Evolutionary conservation across 2,888 invertebrate species (phyloP).

Genomic region (Iphiclides podalirius): DNA sequence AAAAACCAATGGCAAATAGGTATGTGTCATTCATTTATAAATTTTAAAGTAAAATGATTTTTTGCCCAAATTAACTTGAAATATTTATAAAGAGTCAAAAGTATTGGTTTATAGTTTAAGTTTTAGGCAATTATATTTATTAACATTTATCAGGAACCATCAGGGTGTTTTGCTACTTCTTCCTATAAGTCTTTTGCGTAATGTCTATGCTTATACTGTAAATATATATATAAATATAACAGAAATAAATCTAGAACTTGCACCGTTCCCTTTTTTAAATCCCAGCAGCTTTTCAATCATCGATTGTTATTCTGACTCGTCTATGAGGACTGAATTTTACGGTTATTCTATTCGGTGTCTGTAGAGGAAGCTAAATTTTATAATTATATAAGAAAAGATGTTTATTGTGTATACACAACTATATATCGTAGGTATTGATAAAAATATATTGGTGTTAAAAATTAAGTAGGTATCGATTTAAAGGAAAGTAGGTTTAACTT

Average conservation of each 20-base stretch:
- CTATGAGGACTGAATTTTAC: conserved; percentile 76
- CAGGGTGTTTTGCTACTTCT: conserved; percentile 2
- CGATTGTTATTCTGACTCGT: conserved; percentile 37
- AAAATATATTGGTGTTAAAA: conserved; percentile 52
- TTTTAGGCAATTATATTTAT: not conserved
- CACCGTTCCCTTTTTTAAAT: not conserved
- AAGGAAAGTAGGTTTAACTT: conserved; percentile 43
- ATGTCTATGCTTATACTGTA: not conserved
- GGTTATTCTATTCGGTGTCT: conserved; percentile 55
- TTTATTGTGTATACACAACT: conserved; percentile 58
- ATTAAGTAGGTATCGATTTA: conserved; percentile 43
- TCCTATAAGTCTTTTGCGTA: not conserved
- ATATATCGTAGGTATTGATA: conserved; percentile 42
- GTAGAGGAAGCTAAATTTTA: conserved; percentile 50
- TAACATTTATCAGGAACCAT: not conserved
- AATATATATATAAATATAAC: not conserved
- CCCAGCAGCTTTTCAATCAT: conserved; percentile 7
- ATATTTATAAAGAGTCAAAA: not conserved
- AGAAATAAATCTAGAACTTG: not conserved
- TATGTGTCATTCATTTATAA: too few species aligned
- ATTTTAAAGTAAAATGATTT: too few species aligned
- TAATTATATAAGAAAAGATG: conserved; percentile 52
- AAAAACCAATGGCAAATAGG: too few species aligned
- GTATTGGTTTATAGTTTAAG: not conserved
- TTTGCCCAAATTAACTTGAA: too few species aligned